These are phyloP conservation scores for Anser cygnoides DNA, from an alignment of 2,113 vertebrate species.

Conservation along the genomic window DNA sequence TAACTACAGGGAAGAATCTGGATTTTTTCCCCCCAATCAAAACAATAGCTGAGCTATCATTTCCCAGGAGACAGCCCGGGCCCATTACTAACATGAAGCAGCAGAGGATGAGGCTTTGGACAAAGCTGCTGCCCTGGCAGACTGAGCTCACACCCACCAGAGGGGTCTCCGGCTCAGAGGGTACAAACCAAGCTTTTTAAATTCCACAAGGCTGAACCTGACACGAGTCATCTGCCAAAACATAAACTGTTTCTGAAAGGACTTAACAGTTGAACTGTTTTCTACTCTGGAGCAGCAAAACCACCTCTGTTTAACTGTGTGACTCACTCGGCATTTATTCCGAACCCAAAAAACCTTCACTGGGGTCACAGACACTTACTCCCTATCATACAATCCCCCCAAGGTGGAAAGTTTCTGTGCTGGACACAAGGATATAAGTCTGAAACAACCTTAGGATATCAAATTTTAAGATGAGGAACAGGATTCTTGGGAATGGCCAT, in stretches of 20 bases:
- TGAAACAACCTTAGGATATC: neutral
- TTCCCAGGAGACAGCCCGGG: neutral
- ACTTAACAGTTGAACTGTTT: neutral
- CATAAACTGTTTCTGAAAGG: neutral
- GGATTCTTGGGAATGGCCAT: neutral
- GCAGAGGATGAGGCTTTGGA: neutral
- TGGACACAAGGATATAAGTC: neutral
- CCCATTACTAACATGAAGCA: neutral
- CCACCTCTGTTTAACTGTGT: neutral
- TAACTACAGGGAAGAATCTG: neutral
- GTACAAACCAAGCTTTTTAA: neutral
- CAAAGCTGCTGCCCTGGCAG: fast-evolving
- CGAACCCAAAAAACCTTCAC: neutral
- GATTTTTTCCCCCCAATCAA: neutral
- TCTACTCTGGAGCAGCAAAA: neutral
- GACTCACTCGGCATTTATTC: neutral
- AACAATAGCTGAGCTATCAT: neutral
- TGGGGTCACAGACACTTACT: neutral
- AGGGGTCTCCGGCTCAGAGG: neutral
- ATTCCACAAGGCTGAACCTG: neutral
- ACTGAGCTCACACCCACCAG: fast-evolving
- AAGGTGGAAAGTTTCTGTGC: neutral
- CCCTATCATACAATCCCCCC: neutral
- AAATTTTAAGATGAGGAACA: neutral
- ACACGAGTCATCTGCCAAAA: neutral